Conservation (phyloP, 2,888 invertebrate genomes). For the Erebia ligea region DNA sequence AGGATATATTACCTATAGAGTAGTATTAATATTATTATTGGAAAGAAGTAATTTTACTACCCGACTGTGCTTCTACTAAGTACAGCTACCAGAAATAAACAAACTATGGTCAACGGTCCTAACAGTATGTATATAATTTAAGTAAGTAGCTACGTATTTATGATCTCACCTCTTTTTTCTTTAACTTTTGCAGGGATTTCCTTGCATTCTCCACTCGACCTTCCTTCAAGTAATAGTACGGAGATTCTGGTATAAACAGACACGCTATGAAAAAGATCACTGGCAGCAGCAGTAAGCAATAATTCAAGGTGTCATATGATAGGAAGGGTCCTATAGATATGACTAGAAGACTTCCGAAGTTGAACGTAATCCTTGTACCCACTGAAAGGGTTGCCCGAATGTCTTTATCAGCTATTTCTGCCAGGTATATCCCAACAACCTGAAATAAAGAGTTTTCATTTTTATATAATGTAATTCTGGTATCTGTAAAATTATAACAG, state of each 20-base stretch:
- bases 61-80: background rate
- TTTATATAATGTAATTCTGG: no score
- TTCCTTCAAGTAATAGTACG: conserved; percentile 81
- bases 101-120: background rate
- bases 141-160: background rate
- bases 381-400: conserved; percentile 64
- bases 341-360: conserved; percentile 66
- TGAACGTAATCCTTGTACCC: conserved; percentile 59
- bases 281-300: conserved; percentile 69
- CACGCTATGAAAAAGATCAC: conserved; percentile 72
- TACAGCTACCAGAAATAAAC: background rate
- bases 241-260: conserved; percentile 84
- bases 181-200: conserved; percentile 63
- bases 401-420: conserved; percentile 73
- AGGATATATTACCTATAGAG: no score
- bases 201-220: conserved; percentile 71
- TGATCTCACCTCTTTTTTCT: conserved; percentile 54
- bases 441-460: conserved; percentile 47
- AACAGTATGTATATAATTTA: background rate
- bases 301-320: conserved; percentile 64
- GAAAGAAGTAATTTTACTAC: no score
- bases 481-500: no score
- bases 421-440: conserved; percentile 68
- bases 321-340: conserved; percentile 68
- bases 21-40: no score